phyloP scores from a whole-genome alignment of 2,888 invertebrate species.

The Lycocerus yunnanus region DNA sequence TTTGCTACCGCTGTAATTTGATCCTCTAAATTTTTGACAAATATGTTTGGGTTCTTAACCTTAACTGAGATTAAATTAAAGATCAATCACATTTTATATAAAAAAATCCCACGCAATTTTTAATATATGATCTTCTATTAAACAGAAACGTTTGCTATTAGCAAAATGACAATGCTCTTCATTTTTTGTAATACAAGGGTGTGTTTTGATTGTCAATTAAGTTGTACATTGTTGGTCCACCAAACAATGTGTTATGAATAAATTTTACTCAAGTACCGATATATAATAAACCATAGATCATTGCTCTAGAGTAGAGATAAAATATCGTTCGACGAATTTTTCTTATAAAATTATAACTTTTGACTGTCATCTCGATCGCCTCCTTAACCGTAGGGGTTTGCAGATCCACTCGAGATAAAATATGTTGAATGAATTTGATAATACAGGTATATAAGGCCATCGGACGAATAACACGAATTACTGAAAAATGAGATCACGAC shows the following conservation, averaged over 20 bases:
- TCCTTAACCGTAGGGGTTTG: slow-evolving; percentile 14
- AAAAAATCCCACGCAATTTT: neutral
- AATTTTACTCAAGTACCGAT: slow-evolving; percentile 21
- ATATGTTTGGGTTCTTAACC: neutral
- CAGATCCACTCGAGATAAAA: slow-evolving; percentile 17
- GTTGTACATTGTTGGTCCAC: slow-evolving; percentile 7
- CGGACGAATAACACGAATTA: slow-evolving; percentile 11
- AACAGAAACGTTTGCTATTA: slow-evolving; percentile 8
- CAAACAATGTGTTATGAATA: slow-evolving; percentile 17
- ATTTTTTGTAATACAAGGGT: slow-evolving; percentile 10
- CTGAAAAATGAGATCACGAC: slow-evolving; percentile 12
- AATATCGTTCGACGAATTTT: slow-evolving; percentile 11
- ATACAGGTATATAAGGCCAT: slow-evolving; percentile 16
- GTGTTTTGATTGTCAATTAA: slow-evolving; percentile 22
- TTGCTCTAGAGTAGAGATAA: slow-evolving; percentile 14
- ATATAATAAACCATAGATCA: slow-evolving; percentile 7
- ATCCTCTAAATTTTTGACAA: neutral
- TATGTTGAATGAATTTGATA: slow-evolving; percentile 18
- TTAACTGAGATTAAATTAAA: neutral
- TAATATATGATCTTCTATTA: neutral
- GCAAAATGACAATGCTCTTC: slow-evolving; percentile 16
- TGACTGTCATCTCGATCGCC: slow-evolving; percentile 15
- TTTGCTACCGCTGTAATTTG: neutral
- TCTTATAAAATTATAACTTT: slow-evolving; percentile 8
- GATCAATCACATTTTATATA: slow-evolving; percentile 4